phyloP scores from a whole-genome alignment of 2,113 vertebrate genomes.

The Girardinichthys multiradiatus region DNA sequence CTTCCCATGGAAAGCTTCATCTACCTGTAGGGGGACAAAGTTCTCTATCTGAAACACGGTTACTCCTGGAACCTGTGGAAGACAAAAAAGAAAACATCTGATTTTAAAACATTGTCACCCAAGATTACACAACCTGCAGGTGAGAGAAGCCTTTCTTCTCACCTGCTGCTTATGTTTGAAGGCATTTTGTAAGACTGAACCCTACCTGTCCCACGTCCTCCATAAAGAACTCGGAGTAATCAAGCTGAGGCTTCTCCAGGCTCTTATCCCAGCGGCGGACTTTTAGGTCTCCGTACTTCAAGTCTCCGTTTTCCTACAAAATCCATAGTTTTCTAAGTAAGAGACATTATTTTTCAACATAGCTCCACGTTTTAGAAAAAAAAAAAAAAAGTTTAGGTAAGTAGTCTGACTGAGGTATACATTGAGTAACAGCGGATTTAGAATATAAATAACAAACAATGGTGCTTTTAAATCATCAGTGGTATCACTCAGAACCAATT shows the following conservation, averaged over 20 bases:
- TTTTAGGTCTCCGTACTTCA: slow-evolving; percentile 84
- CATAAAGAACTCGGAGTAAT: slow-evolving; percentile 95
- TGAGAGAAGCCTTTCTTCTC: no score
- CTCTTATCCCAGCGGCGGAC: slow-evolving; percentile 92
- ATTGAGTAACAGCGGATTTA: no score
- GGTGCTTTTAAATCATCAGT: no score
- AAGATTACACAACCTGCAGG: background rate
- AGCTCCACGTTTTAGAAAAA: no score
- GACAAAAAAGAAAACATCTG: background rate
- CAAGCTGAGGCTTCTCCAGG: slow-evolving; percentile 92
- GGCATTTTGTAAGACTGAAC: background rate
- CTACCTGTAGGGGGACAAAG: slow-evolving; percentile 88
- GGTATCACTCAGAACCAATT: no score
- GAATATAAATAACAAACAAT: no score
- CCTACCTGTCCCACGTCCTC: slow-evolving; percentile 89
- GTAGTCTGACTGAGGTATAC: no score
- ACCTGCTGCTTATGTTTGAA: no score
- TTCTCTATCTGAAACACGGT: slow-evolving; percentile 97
- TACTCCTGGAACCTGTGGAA: slow-evolving; percentile 83
- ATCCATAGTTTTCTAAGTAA: background rate
- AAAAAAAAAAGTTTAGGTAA: no score
- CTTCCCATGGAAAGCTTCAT: slow-evolving; percentile 90
- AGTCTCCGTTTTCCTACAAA: slow-evolving; percentile 85
- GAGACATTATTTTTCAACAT: background rate
- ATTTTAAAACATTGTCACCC: background rate